Conservation (phyloP, 2,888 invertebrate species). For the Chalcosyrphus nemorum region DNA sequence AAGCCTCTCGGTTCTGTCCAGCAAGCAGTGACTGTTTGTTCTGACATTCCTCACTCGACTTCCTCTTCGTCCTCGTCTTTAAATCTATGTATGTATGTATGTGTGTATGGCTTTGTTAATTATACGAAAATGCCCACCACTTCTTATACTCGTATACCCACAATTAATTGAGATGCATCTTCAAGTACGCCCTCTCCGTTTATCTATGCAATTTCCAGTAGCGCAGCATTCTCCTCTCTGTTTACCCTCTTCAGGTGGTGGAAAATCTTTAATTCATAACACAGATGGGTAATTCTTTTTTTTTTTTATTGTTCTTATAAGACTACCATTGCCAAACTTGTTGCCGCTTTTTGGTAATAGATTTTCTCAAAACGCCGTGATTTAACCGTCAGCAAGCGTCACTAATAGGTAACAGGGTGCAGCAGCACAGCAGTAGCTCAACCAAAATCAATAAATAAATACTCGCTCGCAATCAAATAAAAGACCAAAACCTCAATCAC, state of each 20-base stretch:
- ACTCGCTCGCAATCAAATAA: constrained; percentile 46
- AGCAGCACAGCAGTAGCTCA: constrained; percentile 1
- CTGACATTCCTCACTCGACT: constrained; percentile 54
- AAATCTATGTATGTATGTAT: no score
- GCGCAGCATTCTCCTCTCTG: constrained; percentile 10
- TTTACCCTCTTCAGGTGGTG: constrained; percentile 23
- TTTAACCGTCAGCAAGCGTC: constrained; percentile 49
- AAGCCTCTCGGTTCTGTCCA: constrained; percentile 25
- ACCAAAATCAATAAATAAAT: constrained; percentile 59
- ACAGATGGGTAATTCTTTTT: constrained; percentile 36
- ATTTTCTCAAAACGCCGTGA: constrained; percentile 18
- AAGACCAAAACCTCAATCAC: constrained; percentile 77
- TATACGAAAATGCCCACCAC: constrained; percentile 63
- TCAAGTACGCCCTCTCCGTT: constrained; percentile 44
- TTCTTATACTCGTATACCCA: constrained; percentile 40
- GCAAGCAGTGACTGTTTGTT: constrained; percentile 41
- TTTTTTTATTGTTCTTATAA: constrained; percentile 3
- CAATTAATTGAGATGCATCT: constrained; percentile 72
- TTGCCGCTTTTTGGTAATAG: neutral
- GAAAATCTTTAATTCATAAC: constrained; percentile 57
- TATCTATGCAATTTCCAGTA: constrained; percentile 60
- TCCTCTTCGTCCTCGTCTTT: constrained; percentile 18
- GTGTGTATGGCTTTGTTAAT: constrained; percentile 56
- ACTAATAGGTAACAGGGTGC: constrained; percentile 38
- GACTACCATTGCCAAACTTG: constrained; percentile 27